Base-by-base conservation (phyloP, 2,113 vertebrate genomes). In the Morone chrysops region DNA sequence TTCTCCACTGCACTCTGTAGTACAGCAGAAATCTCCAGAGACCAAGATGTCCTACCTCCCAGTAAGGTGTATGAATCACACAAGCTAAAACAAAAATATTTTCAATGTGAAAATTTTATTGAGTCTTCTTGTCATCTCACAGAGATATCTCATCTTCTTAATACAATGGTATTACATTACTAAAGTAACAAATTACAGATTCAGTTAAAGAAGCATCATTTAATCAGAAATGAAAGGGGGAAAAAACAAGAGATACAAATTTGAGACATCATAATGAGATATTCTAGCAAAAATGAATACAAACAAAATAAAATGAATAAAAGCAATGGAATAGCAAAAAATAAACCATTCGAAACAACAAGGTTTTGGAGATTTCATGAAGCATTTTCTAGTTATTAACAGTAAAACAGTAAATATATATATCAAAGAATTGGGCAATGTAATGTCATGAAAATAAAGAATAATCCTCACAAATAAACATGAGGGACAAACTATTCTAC, bases 21-120 rank as follows among this genome's bases (percentile, higher is more conserved):
- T 31, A 25, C 25, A 53, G 54, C 20, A 25, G 45, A 67, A 86
- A 31, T 72, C 69, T 69, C 69, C 43, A 2, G 50, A 57, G 67
- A 75, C 76, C 40, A 50, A 36, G 50, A 31, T 63, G 59, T 22
- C 47, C 20, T 53, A 22, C 47, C 51, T 57, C 31, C 20, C 56
- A 61, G 17, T 12, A 5, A 66, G 22, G 36, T 8, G 41, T 4
- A 20, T 2, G 18, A 75, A 51, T 62, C 48, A 47, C 56, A 73
- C 56, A 18, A 56, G 8, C 40, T n/a, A 66, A 56, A 54, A 73
- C 54, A 76, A 68, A 85, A 90, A 62, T 66, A 51, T 94, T 53
- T 96, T 94, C 94, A 95, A 95, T 91, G 70, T 95, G 94, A 95
- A 95, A 90, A n/a, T 70, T 94, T 93, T 95, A 95, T 94, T 94